These are phyloP conservation scores for Epinotia ramella DNA, from an alignment of 2,888 invertebrate species.

Conservation along the genomic window DNA sequence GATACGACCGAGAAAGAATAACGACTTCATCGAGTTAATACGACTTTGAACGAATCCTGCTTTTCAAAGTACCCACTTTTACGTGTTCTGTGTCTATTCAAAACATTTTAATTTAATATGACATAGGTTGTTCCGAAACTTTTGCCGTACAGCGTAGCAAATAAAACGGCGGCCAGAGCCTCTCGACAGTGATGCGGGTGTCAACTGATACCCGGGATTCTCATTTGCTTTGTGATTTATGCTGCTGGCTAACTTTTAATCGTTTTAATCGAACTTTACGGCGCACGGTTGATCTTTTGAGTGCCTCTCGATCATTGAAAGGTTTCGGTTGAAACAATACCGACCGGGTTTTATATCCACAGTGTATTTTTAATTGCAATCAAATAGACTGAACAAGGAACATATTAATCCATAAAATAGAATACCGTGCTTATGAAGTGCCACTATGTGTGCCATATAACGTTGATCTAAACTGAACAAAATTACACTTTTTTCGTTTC, in stretches of 20 bases:
- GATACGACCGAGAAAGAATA: too few species aligned
- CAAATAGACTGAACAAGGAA: too few species aligned
- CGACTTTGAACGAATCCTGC: background rate
- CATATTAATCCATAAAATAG: too few species aligned
- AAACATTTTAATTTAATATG: conserved; percentile 60
- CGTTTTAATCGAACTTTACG: conserved; percentile 41
- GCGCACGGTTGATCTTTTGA: conserved; percentile 36
- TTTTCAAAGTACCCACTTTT: conserved; percentile 37
- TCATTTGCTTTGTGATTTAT: conserved; percentile 45
- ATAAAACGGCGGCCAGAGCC: conserved; percentile 55
- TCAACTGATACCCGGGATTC: conserved; percentile 51
- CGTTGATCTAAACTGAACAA: too few species aligned
- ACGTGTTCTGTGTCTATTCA: conserved; percentile 46
- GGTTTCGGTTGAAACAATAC: conserved; percentile 1
- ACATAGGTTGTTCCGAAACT: conserved; percentile 51
- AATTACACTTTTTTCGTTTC: too few species aligned
- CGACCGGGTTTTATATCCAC: background rate
- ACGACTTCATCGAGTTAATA: background rate
- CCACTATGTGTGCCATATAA: too few species aligned
- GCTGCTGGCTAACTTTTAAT: conserved; percentile 37
- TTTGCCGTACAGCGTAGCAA: conserved; percentile 53
- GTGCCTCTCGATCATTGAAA: conserved; percentile 18
- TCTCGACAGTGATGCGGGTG: conserved; percentile 73
- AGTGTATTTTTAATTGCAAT: too few species aligned
- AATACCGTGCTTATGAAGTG: too few species aligned